Conservation (phyloP, 2,797 vertebrate genomes). For the Cuniculus paca region DNA sequence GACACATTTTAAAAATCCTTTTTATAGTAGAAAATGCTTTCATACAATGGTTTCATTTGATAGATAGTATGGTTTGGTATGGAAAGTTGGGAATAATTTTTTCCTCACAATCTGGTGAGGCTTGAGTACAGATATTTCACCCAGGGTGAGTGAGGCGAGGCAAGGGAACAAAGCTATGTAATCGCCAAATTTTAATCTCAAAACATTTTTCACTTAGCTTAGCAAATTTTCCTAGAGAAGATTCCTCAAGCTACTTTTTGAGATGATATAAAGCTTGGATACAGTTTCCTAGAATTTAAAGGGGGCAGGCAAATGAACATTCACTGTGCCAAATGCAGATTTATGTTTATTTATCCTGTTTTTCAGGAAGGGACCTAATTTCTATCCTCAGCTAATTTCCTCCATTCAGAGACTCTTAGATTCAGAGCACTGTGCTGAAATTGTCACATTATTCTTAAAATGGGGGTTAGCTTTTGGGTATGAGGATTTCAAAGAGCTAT, state of each 20-base stretch:
- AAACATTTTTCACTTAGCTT: neutral
- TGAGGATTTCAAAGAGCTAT: neutral
- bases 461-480: neutral
- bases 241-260: neutral
- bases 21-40: neutral
- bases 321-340: neutral
- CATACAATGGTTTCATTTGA: neutral
- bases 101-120: neutral
- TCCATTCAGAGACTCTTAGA: neutral
- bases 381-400: neutral
- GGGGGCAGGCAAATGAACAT: neutral
- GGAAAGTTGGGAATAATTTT: neutral
- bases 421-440: neutral
- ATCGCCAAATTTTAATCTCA: conserved; percentile 27
- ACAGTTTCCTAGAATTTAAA: neutral
- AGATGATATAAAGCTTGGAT: neutral
- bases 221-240: neutral
- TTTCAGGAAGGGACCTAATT: neutral
- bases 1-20: neutral
- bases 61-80: neutral
- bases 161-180: neutral
- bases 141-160: neutral
- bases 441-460: neutral
- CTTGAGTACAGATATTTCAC: neutral
- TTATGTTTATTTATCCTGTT: neutral